Evolutionary conservation across 2,888 invertebrate species (phyloP).

Genomic region (Habrosyne pyritoides): DNA sequence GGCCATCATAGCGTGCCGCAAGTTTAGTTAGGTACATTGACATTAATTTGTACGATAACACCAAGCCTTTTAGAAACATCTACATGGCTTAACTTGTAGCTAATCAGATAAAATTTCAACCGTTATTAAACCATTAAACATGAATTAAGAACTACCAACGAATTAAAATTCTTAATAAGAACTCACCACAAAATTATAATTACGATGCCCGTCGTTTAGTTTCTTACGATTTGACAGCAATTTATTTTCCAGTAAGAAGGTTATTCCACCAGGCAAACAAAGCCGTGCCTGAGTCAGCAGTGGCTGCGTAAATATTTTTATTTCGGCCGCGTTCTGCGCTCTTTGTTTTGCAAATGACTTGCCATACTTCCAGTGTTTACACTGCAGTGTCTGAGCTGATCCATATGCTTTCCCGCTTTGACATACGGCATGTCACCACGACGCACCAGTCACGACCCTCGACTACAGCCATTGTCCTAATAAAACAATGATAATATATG

Average conservation of each 20-base stretch:
- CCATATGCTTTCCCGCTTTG: conserved; percentile 60
- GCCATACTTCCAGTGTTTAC: conserved; percentile 64
- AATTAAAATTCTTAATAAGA: background rate
- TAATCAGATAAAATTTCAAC: background rate
- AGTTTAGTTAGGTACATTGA: no score
- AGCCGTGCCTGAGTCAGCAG: conserved; percentile 73
- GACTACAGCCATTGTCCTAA: conserved; percentile 35
- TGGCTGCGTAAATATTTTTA: conserved; percentile 79
- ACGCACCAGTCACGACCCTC: conserved; percentile 42
- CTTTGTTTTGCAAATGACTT: conserved; percentile 82
- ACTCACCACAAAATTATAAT: conserved; percentile 21
- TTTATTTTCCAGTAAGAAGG: conserved; percentile 69
- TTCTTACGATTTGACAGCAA: conserved; percentile 60
- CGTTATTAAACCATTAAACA: conserved; percentile 4
- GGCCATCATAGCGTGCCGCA: no score
- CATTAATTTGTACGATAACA: no score
- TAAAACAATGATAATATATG: conserved; percentile 28
- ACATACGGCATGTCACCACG: conserved; percentile 48
- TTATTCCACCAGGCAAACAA: conserved; percentile 71
- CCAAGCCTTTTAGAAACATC: no score
- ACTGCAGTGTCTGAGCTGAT: conserved; percentile 61
- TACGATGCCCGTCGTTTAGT: conserved; percentile 21
- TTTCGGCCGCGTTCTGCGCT: conserved; percentile 64
- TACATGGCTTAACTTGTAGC: background rate
- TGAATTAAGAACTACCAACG: conserved; percentile 5